These are phyloP conservation scores for Lysandra bellargus DNA, from an alignment of 2,888 invertebrate genomes.

Conservation along the genomic window DNA sequence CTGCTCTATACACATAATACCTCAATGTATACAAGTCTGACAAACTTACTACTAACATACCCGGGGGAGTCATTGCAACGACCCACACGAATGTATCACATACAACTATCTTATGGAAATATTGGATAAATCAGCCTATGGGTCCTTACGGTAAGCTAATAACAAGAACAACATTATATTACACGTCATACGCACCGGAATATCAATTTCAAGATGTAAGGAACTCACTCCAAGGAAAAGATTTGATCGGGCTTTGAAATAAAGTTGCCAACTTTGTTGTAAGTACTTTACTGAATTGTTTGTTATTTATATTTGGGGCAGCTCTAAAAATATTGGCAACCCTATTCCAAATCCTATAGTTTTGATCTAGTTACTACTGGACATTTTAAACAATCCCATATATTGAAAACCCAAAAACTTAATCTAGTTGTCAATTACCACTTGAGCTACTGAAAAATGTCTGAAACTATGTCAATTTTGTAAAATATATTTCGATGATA, in stretches of 20 bases:
- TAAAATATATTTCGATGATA: constrained; percentile 25
- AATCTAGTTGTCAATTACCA: constrained; percentile 4
- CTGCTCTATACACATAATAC: constrained; percentile 15
- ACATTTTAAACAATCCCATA: constrained; percentile 21
- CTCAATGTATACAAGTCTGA: constrained; percentile 1
- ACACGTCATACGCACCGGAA: constrained; percentile 26
- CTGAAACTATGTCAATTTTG: constrained; percentile 17
- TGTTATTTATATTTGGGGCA: neutral
- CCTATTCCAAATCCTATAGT: neutral
- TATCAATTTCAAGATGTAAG: constrained; percentile 20
- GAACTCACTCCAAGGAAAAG: constrained; percentile 19
- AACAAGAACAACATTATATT: constrained; percentile 26
- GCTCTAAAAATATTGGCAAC: neutral
- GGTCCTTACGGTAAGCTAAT: constrained; percentile 27
- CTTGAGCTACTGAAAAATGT: constrained; percentile 8
- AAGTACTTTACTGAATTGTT: neutral
- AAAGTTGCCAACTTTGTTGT: neutral
- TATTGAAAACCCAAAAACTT: constrained; percentile 27
- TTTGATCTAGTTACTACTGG: neutral
- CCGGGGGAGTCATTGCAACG: neutral
- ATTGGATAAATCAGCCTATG: constrained; percentile 30
- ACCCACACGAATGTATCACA: constrained; percentile 20
- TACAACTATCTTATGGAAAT: constrained; percentile 26
- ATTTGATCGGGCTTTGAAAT: constrained; percentile 19
- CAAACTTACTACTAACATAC: constrained; percentile 8